Percentiles rank a stretch among this genome's conserved stretches.
Conservation (phyloP, 2,797 vertebrate species). For the Coregonus sp. region DNA sequence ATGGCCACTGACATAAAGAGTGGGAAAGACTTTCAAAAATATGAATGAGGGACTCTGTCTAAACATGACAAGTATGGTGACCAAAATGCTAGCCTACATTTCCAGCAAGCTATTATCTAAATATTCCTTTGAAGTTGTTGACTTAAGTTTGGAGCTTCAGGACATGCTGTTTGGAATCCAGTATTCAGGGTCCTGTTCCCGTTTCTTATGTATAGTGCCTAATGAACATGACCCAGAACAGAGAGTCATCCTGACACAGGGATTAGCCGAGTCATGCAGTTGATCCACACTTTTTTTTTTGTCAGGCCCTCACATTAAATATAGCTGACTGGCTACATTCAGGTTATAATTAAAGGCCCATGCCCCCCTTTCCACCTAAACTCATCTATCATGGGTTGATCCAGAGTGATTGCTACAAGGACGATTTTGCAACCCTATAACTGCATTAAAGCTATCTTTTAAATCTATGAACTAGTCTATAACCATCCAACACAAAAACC, state of each 20-base stretch:
- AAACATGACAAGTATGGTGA: not conserved
- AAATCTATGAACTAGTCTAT: not conserved
- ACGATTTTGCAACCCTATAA: not conserved
- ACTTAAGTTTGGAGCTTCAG: not conserved
- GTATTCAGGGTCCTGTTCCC: too few relatives aligned
- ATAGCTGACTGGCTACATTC: not conserved
- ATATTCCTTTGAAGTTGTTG: not conserved
- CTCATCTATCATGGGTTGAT: not conserved
- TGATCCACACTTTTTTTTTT: conserved; percentile 5
- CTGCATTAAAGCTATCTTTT: not conserved
- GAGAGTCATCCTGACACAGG: not conserved
- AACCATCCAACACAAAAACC: not conserved
- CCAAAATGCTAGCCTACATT: not conserved
- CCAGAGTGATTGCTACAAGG: not conserved
- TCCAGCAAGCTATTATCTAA: not conserved
- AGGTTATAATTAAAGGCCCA: not conserved
- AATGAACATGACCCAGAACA: not conserved
- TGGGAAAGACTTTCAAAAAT: not conserved
- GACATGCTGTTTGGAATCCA: not conserved
- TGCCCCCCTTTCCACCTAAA: not conserved
- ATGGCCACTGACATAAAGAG: not conserved
- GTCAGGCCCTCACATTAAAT: not conserved
- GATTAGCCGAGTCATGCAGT: not conserved
- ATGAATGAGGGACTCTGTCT: not conserved
- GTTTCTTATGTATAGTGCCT: not conserved